Conservation (phyloP, 2,888 invertebrate genomes). For the Litoditis marina region DNA sequence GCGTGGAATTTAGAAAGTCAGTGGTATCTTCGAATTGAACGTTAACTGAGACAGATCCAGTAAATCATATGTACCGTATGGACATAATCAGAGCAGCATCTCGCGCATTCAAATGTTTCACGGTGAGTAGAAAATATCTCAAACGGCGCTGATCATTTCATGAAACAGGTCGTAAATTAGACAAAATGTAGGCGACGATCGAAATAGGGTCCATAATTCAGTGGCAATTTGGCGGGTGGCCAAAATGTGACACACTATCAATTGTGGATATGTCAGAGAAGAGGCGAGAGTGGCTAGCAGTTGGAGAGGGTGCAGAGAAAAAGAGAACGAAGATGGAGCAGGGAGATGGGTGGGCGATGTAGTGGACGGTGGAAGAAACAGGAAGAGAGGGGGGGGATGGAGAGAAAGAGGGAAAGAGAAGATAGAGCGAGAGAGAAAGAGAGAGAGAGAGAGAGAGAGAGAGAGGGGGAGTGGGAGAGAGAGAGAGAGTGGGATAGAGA, state of each 20-base stretch:
- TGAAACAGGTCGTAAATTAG: no score
- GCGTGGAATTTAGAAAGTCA: no score
- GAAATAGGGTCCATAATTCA: constrained; percentile 13
- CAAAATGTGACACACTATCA: constrained; percentile 19
- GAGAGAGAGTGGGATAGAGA: background rate
- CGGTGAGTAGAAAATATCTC: no score
- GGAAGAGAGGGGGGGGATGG: background rate
- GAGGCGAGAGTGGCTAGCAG: constrained; percentile 1
- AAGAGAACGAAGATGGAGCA: background rate
- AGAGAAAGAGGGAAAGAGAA: background rate
- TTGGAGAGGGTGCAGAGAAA: constrained; percentile 2
- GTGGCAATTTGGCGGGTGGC: constrained; percentile 19
- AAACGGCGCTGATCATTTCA: no score
- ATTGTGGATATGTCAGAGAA: constrained; percentile 14
- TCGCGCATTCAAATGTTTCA: no score
- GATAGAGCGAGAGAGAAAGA: background rate
- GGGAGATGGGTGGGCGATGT: constrained; percentile 1
- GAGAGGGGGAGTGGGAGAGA: background rate
- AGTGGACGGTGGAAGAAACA: background rate
- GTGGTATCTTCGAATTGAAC: no score
- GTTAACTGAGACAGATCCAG: no score
- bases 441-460: background rate
- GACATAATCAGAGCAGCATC: no score
- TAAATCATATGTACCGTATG: no score
- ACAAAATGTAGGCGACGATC: no score